Evolutionary conservation across 2,797 vertebrate genomes (phyloP).

Genomic region (Nyctibius grandis): DNA sequence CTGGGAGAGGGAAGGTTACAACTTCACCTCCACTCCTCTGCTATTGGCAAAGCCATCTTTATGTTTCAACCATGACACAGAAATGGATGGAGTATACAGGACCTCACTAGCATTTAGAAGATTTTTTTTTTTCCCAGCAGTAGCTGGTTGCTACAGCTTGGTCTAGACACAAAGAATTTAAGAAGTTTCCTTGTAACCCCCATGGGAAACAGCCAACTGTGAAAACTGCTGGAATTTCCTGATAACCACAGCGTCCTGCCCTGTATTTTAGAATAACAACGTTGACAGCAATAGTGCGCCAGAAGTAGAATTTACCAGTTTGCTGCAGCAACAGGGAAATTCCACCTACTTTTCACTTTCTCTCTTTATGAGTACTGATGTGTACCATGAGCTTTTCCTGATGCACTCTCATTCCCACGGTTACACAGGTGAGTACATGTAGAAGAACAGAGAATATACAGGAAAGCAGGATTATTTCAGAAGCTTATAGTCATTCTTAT

Average conservation of each 20-base stretch:
- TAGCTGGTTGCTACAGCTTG: background rate
- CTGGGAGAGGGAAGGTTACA: background rate
- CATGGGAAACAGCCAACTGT: background rate
- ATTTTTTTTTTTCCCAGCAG: slow-evolving; percentile 14
- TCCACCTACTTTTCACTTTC: slow-evolving; percentile 1
- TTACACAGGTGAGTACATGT: background rate
- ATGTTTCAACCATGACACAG: background rate
- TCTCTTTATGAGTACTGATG: background rate
- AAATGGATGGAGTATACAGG: background rate
- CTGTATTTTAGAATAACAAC: background rate
- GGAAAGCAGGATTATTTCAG: background rate
- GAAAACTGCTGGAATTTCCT: slow-evolving; percentile 8
- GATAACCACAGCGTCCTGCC: background rate
- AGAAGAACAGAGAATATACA: background rate
- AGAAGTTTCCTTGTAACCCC: background rate
- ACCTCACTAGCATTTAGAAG: background rate
- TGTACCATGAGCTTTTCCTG: background rate
- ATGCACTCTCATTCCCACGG: background rate
- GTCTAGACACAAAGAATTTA: background rate
- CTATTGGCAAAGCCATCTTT: background rate
- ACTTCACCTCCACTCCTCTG: background rate
- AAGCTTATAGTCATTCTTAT: background rate
- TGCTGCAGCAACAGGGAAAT: slow-evolving; percentile 11
- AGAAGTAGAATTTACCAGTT: background rate
- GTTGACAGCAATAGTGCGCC: background rate